Evolutionary conservation across 2,113 vertebrate genomes (phyloP).

Genomic region (Euleptes europaea): DNA sequence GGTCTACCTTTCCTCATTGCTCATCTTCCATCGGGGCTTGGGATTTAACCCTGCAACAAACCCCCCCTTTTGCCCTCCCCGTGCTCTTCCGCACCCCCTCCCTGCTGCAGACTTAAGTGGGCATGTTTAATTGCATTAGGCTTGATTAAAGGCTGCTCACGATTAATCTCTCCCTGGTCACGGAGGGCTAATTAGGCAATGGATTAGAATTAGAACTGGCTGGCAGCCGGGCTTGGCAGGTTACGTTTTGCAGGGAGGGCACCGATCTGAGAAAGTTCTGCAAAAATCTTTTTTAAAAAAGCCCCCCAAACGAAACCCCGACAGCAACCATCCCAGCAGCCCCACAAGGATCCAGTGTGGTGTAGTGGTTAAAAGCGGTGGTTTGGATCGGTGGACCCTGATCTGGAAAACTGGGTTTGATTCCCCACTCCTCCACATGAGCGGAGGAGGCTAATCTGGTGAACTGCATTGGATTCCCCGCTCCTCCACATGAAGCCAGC

Average conservation of each 20-base stretch:
- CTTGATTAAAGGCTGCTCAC: conserved; percentile 14
- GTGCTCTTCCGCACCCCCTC: not conserved
- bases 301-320: no score
- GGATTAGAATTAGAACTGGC: conserved; percentile 7
- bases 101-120: not conserved
- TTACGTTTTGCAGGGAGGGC: not conserved
- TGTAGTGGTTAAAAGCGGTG: no score
- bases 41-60: not conserved
- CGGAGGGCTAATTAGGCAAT: conserved; percentile 12
- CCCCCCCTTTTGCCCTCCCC: no score
- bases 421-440: no score
- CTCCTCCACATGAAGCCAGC: no score
- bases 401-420: no score
- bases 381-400: no score
- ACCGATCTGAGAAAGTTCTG: no score
- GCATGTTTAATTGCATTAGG: conserved; percentile 20
- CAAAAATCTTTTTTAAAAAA: no score
- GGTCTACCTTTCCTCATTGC: not conserved
- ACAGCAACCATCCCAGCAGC: not conserved
- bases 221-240: not conserved
- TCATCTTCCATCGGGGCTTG: not conserved
- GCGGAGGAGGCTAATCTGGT: no score
- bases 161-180: conserved; percentile 14
- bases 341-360: no score
- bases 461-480: no score